Evolutionary conservation across 2,797 vertebrate genomes (phyloP), one percentile per base, ranked within the genome.

Genomic region (Phrynocephalus vlangalii): DNA sequence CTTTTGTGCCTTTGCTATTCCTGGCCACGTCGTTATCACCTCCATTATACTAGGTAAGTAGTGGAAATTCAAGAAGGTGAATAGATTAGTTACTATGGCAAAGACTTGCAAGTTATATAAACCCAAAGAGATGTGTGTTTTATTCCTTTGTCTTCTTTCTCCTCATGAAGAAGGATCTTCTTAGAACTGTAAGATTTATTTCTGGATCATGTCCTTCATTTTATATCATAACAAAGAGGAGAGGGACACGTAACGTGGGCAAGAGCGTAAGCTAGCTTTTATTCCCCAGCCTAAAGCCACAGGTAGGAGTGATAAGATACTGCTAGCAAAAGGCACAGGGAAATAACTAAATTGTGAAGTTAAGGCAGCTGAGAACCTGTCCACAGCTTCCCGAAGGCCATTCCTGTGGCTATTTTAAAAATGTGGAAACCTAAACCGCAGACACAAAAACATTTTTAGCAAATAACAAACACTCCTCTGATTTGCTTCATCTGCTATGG

Each of bases 281-380:
- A 10, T 20, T 48, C 33, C 44, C 71, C 86, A 82, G 79, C 71
- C 79, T 82, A 87, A 71, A 87, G 79, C 78, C 79, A 11, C 20
- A 70, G 85, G 81, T 82, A 88, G 48, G 60, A 77, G 81, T 77
- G 79, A 83, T 85, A 76, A 88, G 48, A 68, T 88, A 81, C 79
- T 60, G 77, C 82, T 88, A 88, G 60, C 4, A 50, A 76, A 44
- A 88, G 48, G 56, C 48, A 70, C 20, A 50, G 83, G 78, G 33
- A 81, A 81, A 76, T 70, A 60, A 71, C 78, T 85, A 80, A 88
- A 76, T 16, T 76, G 48, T 56, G 50, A 70, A 85, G 71, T 85
- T 85, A 81, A 88, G 87, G n/a, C 60, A 88, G 73, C 86, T 83
- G 86, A 83, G 73, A 87, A 70, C 66, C 26, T 88, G 71, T 77